A percentile compares a stretch with the other conserved stretches of the same genome.
phyloP scores from a whole-genome alignment of 1,140 invertebrate species.

The Temnothorax nylanderi region DNA sequence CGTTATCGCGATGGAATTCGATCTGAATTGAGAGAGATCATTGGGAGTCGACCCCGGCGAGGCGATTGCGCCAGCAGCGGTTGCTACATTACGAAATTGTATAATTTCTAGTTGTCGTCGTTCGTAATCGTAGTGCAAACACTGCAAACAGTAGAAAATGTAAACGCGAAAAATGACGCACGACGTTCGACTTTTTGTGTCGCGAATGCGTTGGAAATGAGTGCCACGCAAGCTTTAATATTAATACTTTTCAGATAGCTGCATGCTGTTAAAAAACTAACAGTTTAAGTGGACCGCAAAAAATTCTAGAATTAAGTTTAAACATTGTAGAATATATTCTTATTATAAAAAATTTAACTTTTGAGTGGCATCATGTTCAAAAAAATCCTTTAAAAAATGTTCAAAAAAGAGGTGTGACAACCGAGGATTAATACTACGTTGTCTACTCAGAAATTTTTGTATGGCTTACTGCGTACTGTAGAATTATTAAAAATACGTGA shows the following conservation, averaged over 20 bases:
- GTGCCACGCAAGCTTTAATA: not conserved
- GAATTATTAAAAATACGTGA: not conserved
- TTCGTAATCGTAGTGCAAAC: constrained; percentile 7
- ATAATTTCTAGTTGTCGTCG: constrained; percentile 31
- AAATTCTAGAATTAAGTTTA: too few relatives aligned
- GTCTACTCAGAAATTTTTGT: not conserved
- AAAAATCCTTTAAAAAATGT: too few relatives aligned
- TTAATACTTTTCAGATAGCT: too few relatives aligned
- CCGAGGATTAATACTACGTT: not conserved
- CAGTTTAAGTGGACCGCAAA: too few relatives aligned
- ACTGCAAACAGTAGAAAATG: not conserved
- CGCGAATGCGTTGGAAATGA: not conserved
- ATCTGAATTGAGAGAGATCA: constrained; percentile 36
- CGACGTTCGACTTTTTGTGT: not conserved
- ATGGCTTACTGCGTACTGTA: not conserved
- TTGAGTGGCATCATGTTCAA: too few relatives aligned
- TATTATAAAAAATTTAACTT: too few relatives aligned
- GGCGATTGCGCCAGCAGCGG: not conserved
- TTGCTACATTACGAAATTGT: constrained; percentile 17
- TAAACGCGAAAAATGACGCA: not conserved
- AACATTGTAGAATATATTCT: too few relatives aligned
- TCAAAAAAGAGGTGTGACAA: too few relatives aligned
- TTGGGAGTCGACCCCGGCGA: not conserved
- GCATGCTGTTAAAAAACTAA: too few relatives aligned
- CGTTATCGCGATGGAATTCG: constrained; percentile 54